phyloP scores from a whole-genome alignment of 1,140 invertebrate species.

The Halesus radiatus region DNA sequence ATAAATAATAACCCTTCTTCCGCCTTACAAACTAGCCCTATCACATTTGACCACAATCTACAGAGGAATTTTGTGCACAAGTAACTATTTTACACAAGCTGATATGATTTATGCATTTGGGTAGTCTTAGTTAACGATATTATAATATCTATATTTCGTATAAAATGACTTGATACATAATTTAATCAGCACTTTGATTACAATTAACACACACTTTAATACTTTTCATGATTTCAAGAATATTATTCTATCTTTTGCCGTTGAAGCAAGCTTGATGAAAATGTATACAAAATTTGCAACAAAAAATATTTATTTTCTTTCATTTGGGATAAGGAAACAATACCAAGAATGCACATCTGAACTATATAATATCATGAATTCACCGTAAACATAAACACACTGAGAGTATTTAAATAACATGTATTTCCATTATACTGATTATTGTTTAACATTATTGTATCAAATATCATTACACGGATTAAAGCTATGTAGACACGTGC shows the following conservation, averaged over 20 bases:
- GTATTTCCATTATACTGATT: conserved; percentile 23
- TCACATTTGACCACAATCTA: conserved; percentile 54
- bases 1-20: conserved; percentile 35
- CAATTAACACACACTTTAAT: conserved; percentile 21
- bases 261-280: conserved; percentile 1
- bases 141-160: conserved; percentile 39
- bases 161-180: conserved; percentile 38
- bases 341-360: conserved; percentile 14
- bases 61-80: conserved; percentile 51
- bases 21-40: conserved; percentile 22
- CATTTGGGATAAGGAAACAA: conserved; percentile 5
- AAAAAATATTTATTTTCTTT: conserved; percentile 4
- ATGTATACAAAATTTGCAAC: conserved; percentile 30
- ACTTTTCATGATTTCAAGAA: conserved; percentile 4
- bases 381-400: conserved; percentile 20
- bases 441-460: conserved; percentile 53
- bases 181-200: conserved; percentile 30
- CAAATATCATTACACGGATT: conserved; percentile 63
- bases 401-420: conserved; percentile 34
- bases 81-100: conserved; percentile 52
- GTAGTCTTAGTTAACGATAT: conserved; percentile 48
- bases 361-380: background rate
- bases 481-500: conserved; percentile 66
- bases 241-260: background rate
- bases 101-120: conserved; percentile 53